These are phyloP conservation scores for Pseudolycoriella hygida DNA, from an alignment of 2,888 invertebrate species.

Conservation along the genomic window DNA sequence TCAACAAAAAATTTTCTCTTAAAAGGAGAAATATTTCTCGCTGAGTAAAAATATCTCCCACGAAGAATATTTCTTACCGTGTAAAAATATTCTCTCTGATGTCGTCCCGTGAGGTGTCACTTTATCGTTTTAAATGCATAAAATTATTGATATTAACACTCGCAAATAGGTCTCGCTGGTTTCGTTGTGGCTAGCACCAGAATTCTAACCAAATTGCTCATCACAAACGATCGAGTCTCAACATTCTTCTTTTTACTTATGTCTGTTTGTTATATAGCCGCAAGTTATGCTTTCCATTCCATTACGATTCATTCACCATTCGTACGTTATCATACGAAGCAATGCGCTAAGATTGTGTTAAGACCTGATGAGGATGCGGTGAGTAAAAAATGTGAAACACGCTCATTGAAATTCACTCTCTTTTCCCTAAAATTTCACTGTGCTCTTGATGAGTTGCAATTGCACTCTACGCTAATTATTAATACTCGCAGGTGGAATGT, in stretches of 20 bases:
- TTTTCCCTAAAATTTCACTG: no score
- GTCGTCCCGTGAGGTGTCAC: no score
- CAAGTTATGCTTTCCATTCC: conserved; percentile 63
- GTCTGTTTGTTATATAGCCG: conserved; percentile 55
- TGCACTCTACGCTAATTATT: no score
- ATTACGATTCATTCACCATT: conserved; percentile 63
- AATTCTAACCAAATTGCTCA: conserved; percentile 62
- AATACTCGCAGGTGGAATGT: not conserved
- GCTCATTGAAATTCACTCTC: no score
- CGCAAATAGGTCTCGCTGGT: conserved; percentile 35
- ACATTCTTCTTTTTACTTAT: conserved; percentile 75
- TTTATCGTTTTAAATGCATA: no score
- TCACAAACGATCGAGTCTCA: conserved; percentile 59
- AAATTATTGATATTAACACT: no score
- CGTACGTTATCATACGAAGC: conserved; percentile 65
- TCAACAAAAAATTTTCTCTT: no score
- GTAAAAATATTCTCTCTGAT: no score
- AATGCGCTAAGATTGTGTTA: conserved; percentile 58
- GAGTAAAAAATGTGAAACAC: conserved; percentile 8
- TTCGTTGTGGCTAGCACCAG: conserved; percentile 73
- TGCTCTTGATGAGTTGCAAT: no score
- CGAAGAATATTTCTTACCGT: no score
- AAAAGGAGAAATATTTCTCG: no score
- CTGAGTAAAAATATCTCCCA: no score
- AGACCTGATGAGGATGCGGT: conserved; percentile 63